Conservation (phyloP, 2,113 vertebrate genomes). For the Anolis carolinensis region DNA sequence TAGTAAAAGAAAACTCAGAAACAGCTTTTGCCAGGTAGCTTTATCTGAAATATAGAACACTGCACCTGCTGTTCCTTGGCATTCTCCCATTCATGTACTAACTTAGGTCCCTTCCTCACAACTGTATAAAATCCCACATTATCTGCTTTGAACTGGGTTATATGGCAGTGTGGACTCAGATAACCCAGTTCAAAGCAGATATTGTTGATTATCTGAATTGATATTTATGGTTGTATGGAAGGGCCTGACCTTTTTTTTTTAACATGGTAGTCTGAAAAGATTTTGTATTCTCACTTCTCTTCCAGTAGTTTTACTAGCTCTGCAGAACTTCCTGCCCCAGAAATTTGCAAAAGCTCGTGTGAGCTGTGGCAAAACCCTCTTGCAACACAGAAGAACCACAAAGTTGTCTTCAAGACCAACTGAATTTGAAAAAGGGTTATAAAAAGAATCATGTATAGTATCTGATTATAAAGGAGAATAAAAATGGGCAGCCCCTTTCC, state of each 20-base stretch:
- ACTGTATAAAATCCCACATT: too few species aligned
- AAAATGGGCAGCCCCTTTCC: too few species aligned
- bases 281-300: background rate
- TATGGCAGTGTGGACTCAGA: too few species aligned
- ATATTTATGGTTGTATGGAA: background rate
- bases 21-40: too few species aligned
- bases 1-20: too few species aligned
- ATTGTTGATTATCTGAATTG: too few species aligned
- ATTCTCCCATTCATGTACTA: too few species aligned
- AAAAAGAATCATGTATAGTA: background rate
- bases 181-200: too few species aligned
- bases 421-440: background rate
- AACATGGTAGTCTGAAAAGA: background rate
- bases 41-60: too few species aligned
- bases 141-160: too few species aligned
- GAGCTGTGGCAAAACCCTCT: background rate
- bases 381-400: slow-evolving; percentile 21
- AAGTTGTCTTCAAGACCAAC: background rate
- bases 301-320: slow-evolving; percentile 1
- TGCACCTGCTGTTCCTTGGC: background rate
- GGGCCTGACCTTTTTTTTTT: background rate
- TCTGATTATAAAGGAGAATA: background rate
- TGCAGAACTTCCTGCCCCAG: slow-evolving; percentile 37
- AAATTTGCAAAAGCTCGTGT: background rate
- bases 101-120: too few species aligned